phyloP scores from a whole-genome alignment of 2,888 invertebrate species.

The Patella depressa region DNA sequence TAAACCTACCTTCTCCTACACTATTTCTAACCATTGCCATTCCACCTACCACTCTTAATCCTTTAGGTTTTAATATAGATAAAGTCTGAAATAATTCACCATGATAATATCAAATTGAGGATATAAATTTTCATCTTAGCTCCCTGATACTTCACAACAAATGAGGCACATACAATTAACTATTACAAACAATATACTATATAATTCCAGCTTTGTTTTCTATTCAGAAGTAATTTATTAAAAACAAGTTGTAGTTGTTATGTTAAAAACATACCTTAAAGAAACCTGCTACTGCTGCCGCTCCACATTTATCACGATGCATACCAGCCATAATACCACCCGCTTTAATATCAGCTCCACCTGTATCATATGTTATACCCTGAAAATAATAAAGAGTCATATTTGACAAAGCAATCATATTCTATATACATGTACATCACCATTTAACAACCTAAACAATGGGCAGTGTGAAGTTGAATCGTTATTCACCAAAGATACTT shows the following conservation, averaged over 20 bases:
- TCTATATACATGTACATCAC: not conserved
- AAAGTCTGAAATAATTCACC: constrained; percentile 74
- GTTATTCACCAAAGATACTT: too few species aligned
- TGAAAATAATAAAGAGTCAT: constrained; percentile 40
- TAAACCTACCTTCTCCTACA: constrained; percentile 78
- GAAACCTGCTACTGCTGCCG: constrained; percentile 92
- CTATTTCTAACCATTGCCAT: constrained; percentile 91
- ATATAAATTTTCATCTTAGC: too few species aligned
- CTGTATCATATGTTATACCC: constrained; percentile 80
- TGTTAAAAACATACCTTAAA: constrained; percentile 79
- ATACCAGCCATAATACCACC: constrained; percentile 75
- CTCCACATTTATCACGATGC: constrained; percentile 91
- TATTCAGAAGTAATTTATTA: not conserved
- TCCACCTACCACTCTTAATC: constrained; percentile 85
- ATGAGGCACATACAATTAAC: too few species aligned
- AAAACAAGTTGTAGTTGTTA: too few species aligned
- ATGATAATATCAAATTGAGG: too few species aligned
- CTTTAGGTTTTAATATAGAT: constrained; percentile 79
- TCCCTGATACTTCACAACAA: too few species aligned
- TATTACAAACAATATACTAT: too few species aligned
- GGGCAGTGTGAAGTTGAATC: too few species aligned
- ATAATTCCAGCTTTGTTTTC: too few species aligned
- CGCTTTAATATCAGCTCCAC: constrained; percentile 81
- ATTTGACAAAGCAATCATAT: not conserved
- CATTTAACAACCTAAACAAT: too few species aligned